These are phyloP conservation scores for Rhinoraja longicauda DNA, from an alignment of 2,797 vertebrate genomes.

Conservation along the genomic window DNA sequence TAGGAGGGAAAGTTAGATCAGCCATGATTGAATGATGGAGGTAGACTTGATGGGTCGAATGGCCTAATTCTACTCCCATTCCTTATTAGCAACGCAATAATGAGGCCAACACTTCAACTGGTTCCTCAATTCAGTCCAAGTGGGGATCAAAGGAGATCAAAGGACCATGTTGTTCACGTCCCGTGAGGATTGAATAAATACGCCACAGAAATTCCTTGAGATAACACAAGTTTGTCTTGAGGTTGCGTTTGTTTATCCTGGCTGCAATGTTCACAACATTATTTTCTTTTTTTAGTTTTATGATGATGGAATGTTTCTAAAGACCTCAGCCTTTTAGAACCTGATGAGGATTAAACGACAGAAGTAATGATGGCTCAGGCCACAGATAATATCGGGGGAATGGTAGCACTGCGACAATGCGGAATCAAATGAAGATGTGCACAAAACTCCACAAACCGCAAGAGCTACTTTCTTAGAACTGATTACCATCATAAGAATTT, in stretches of 20 bases:
- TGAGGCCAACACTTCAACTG: too few relatives aligned
- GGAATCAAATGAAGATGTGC: neutral
- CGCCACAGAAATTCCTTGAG: neutral
- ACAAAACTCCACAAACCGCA: slow-evolving; percentile 7
- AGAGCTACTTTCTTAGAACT: neutral
- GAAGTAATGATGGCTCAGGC: neutral
- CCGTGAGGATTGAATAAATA: too few relatives aligned
- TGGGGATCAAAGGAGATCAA: too few relatives aligned
- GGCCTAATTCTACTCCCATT: too few relatives aligned
- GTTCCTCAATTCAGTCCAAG: too few relatives aligned
- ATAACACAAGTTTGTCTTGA: neutral
- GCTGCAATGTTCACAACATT: neutral
- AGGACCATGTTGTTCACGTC: too few relatives aligned
- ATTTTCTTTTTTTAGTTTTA: neutral
- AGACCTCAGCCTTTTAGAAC: neutral
- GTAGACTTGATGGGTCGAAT: too few relatives aligned
- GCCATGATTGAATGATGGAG: too few relatives aligned
- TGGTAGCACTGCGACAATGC: neutral
- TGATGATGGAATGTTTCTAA: neutral
- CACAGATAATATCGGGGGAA: neutral
- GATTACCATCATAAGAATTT: neutral
- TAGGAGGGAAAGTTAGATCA: too few relatives aligned
- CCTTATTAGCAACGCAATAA: neutral
- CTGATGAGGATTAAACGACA: neutral
- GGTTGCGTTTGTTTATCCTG: neutral